Evolutionary conservation across 1,140 invertebrate species (phyloP), one percentile per base, ranked within the genome.

Genomic region (Lanistes nyassanus): DNA sequence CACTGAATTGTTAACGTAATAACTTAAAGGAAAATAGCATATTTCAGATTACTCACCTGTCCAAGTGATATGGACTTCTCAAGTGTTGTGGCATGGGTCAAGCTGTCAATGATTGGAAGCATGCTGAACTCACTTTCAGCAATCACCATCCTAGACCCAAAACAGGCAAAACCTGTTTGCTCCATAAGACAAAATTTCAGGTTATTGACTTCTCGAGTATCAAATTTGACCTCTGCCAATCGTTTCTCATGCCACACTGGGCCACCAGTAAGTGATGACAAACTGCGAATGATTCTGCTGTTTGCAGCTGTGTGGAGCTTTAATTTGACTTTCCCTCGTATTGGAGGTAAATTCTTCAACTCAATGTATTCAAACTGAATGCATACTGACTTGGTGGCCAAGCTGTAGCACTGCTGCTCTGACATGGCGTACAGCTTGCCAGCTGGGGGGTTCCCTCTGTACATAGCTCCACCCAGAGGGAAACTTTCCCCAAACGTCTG

Each of bases 391-490:
- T 84, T 85, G 13, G 83, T 84, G 21, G 79, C 79, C 37, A 87
- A 79, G 5, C 53, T 39, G 16, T 75, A 73, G 7, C 80, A 73
- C 56, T 86, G 82, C 26, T 76, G 79, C 26, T 65, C 67, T 23
- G 69, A 78, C 11, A 84, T 76, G 5, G 39, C 60, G 19, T 78
- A 73, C 62, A 87, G 80, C 66, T 81, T 79, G n/a, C 83, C 85
- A 19, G 73, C 56, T 51, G 87, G 85, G 23, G 85, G 82, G 21
- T 85, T 84, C 6, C 88, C 88, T 13, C 88, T 79, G 70, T 83
- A 89, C 88, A 89, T 89, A 23, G 84, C 81, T 39, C 88, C 88
- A 72, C 76, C 82, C 36, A 79, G 55, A 11, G 80, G 75, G 74
- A 87, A 86, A 56, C 75, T 81, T 69, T 88, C 86, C 69, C 80